phyloP scores from a whole-genome alignment of 2,888 invertebrate genomes.

The Uropetala carovei region DNA sequence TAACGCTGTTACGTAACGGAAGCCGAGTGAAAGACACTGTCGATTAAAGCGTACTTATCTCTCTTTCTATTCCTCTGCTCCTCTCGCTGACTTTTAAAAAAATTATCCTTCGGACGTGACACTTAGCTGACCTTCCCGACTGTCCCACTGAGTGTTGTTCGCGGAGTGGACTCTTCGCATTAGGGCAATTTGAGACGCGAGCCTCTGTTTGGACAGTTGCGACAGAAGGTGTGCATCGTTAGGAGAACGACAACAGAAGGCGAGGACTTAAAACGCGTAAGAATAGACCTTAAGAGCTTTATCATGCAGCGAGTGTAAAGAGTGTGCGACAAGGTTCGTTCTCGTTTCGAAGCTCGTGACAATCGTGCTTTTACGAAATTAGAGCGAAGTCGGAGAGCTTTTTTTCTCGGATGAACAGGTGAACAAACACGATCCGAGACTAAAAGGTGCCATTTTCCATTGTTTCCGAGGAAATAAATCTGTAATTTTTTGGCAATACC shows the following conservation, averaged over 20 bases:
- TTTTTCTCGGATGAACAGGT: not conserved
- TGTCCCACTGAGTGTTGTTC: slow-evolving; percentile 4
- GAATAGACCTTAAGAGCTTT: slow-evolving; percentile 6
- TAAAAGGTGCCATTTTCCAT: not conserved
- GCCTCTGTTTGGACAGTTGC: slow-evolving; percentile 14
- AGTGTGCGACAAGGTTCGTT: not conserved
- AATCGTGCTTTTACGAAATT: not conserved
- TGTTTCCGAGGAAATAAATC: not conserved
- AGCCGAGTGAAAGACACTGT: too few species aligned
- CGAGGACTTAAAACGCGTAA: not conserved
- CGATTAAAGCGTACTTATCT: too few species aligned
- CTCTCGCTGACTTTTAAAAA: not conserved
- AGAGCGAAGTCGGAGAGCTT: not conserved
- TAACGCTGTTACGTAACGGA: too few species aligned
- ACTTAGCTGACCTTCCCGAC: slow-evolving; percentile 34
- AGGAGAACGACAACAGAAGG: slow-evolving; percentile 14
- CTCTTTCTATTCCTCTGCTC: not conserved
- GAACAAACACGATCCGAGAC: not conserved
- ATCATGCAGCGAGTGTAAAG: not conserved
- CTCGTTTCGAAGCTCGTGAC: slow-evolving; percentile 7
- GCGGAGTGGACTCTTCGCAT: slow-evolving; percentile 9
- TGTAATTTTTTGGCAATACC: too few species aligned
- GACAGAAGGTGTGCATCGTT: not conserved
- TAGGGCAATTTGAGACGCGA: slow-evolving; percentile 45
- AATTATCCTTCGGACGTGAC: not conserved